A percentile compares a stretch with the other conserved stretches of the same genome.
Conservation (phyloP, 2,113 vertebrate genomes). For the Lophius piscatorius region DNA sequence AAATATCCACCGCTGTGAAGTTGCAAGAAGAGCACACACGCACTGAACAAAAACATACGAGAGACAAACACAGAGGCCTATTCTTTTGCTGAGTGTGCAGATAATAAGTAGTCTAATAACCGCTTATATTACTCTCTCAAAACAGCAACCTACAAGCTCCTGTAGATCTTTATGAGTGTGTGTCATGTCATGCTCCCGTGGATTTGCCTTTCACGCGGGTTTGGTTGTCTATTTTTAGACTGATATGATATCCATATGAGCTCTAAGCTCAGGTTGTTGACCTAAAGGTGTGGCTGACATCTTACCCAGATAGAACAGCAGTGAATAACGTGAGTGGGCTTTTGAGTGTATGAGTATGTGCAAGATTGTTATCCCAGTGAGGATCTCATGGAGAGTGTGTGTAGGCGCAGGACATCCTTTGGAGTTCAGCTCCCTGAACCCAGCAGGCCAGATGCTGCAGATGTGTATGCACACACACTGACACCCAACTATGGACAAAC, state of each 20-base stretch:
- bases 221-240: slow-evolving; percentile 57
- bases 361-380: slow-evolving; percentile 56
- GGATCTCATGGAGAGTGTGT: slow-evolving; percentile 47
- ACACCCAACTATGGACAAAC: slow-evolving; percentile 22
- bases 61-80: slow-evolving; percentile 6
- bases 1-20: slow-evolving; percentile 23
- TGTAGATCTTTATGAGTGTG: slow-evolving; percentile 23
- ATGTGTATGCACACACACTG: slow-evolving; percentile 19
- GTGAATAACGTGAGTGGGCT: slow-evolving; percentile 63
- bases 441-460: slow-evolving; percentile 64
- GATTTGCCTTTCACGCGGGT: slow-evolving; percentile 37
- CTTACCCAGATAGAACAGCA: slow-evolving; percentile 46
- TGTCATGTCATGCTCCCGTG: slow-evolving; percentile 19
- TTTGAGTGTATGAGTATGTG: slow-evolving; percentile 36
- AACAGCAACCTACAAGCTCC: slow-evolving; percentile 15
- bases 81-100: slow-evolving; percentile 8
- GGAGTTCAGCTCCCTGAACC: slow-evolving; percentile 61
- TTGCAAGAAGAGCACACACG: not conserved
- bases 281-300: slow-evolving; percentile 63
- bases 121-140: not conserved
- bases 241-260: slow-evolving; percentile 68
- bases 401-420: slow-evolving; percentile 70
- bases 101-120: slow-evolving; percentile 6
- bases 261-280: slow-evolving; percentile 58
- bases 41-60: slow-evolving; percentile 6